Conservation (phyloP, 2,888 invertebrate genomes). For the Dendrolimus pini region DNA sequence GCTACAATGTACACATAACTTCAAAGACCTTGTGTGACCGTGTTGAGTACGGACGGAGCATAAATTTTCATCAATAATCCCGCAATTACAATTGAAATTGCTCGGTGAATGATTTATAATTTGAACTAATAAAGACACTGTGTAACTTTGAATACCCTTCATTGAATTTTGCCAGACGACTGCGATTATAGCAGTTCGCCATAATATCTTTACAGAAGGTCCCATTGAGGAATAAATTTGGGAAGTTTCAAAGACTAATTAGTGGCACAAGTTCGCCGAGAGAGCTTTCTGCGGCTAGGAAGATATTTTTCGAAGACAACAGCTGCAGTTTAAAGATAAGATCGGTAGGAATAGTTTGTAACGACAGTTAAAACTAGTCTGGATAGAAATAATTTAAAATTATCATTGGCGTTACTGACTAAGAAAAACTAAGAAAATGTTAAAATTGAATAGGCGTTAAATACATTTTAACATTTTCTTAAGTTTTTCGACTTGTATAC, state of each 20-base stretch:
- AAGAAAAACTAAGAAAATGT: too few relatives aligned
- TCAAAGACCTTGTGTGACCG: neutral
- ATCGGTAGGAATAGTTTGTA: too few relatives aligned
- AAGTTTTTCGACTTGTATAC: too few relatives aligned
- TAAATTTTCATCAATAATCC: neutral
- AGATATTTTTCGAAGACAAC: neutral
- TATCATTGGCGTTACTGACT: too few relatives aligned
- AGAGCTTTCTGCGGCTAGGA: constrained; percentile 8
- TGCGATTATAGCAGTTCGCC: constrained; percentile 1
- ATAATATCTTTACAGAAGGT: constrained; percentile 6
- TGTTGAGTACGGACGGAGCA: neutral
- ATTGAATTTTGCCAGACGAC: constrained; percentile 5
- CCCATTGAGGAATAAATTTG: constrained; percentile 14
- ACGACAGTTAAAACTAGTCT: too few relatives aligned
- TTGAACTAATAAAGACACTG: constrained; percentile 21
- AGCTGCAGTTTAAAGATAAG: neutral
- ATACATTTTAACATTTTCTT: too few relatives aligned
- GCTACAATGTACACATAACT: neutral
- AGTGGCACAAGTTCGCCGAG: constrained; percentile 19
- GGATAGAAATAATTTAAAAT: too few relatives aligned
- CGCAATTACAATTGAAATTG: neutral
- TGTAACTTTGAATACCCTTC: constrained; percentile 2
- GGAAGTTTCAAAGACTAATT: constrained; percentile 31
- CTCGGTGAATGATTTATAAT: constrained; percentile 24
- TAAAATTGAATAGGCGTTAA: too few relatives aligned